These are phyloP conservation scores for Theropithecus gelada DNA, from an alignment of 2,113 vertebrate species.

Conservation along the genomic window DNA sequence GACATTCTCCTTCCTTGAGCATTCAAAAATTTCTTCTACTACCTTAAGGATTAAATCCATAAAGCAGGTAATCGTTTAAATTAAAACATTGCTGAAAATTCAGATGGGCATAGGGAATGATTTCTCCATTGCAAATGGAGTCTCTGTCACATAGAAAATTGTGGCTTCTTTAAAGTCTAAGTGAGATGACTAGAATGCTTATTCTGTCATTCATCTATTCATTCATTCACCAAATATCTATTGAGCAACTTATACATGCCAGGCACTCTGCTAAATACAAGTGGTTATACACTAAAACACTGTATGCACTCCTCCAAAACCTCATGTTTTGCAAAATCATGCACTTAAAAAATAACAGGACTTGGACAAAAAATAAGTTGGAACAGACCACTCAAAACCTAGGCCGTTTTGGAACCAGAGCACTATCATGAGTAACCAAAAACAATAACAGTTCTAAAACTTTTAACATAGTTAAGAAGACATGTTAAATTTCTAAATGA, in stretches of 20 bases:
- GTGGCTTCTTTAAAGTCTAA: not conserved
- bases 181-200: not conserved
- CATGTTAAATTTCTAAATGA: not conserved
- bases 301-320: not conserved
- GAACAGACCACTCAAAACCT: not conserved
- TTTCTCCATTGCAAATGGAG: not conserved
- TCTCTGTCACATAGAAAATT: not conserved
- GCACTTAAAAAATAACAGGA: not conserved
- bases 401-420: not conserved
- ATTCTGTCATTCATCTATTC: not conserved
- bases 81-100: slow-evolving; percentile 21
- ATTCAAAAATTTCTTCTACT: not conserved
- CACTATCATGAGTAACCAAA: not conserved
- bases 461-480: not conserved
- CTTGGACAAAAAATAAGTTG: not conserved
- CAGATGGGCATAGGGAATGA: not conserved
- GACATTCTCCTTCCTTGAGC: not conserved
- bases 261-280: not conserved
- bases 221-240: slow-evolving; percentile 27
- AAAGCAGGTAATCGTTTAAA: slow-evolving; percentile 1
- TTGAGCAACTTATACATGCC: not conserved
- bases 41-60: slow-evolving; percentile 45
- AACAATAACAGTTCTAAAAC: not conserved
- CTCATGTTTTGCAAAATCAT: not conserved
- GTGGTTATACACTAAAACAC: not conserved